These are phyloP conservation scores for Selenia dentaria DNA, from an alignment of 2,888 invertebrate genomes.

Conservation along the genomic window DNA sequence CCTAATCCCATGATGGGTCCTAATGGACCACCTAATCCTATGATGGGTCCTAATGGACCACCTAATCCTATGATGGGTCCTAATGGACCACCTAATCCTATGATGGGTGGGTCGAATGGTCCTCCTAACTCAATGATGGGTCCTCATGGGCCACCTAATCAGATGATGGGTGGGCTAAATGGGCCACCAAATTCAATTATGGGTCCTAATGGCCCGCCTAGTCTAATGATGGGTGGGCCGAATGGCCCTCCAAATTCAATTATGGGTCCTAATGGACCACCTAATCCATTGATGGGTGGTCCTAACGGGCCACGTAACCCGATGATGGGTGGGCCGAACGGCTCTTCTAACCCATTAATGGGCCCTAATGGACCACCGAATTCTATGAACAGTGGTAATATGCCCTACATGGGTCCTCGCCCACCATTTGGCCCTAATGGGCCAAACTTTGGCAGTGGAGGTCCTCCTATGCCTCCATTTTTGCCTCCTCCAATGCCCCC, in stretches of 20 bases:
- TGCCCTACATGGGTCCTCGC: conserved; percentile 67
- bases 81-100: conserved; percentile 22
- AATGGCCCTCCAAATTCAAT: conserved; percentile 52
- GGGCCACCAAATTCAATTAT: conserved; percentile 24
- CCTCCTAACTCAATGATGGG: conserved; percentile 42
- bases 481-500: conserved; percentile 45
- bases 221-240: conserved; percentile 43
- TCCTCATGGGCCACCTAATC: conserved; percentile 53
- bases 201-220: conserved; percentile 38
- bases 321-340: conserved; percentile 35
- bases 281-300: conserved; percentile 27
- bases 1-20: conserved; percentile 52
- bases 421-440: conserved; percentile 70
- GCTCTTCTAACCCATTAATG: conserved; percentile 26
- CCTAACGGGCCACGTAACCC: conserved; percentile 36
- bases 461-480: conserved; percentile 49
- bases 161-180: conserved; percentile 39
- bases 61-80: conserved; percentile 36
- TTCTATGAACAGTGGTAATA: conserved; percentile 45
- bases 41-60: conserved; percentile 39
- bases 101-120: conserved; percentile 37
- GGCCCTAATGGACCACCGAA: conserved; percentile 39
- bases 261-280: conserved; percentile 39
- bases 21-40: conserved; percentile 52
- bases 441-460: conserved; percentile 54